Conservation (phyloP, 1,140 invertebrate species). For the Cephus cinctus region DNA sequence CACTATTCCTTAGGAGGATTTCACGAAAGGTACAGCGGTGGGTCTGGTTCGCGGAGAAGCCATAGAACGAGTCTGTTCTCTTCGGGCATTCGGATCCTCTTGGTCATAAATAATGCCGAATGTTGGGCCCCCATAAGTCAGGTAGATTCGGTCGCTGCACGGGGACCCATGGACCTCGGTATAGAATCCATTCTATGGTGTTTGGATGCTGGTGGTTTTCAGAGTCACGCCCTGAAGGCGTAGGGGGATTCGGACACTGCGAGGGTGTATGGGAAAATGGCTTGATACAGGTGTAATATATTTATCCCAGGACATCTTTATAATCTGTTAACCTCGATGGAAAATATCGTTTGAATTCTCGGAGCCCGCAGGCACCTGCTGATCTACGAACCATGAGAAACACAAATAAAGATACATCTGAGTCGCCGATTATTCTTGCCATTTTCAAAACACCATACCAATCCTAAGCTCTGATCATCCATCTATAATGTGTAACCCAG, state of each 20-base stretch:
- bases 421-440: too few relatives aligned
- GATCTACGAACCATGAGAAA: slow-evolving; percentile 1
- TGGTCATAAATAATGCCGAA: slow-evolving; percentile 50
- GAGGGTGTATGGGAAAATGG: slow-evolving; percentile 28
- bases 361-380: background rate
- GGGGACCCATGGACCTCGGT: slow-evolving; percentile 13
- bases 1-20: too few relatives aligned
- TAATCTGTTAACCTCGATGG: slow-evolving; percentile 42
- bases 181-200: slow-evolving; percentile 28
- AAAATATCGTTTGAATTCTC: slow-evolving; percentile 28
- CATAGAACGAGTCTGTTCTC: slow-evolving; percentile 28
- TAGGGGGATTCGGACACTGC: slow-evolving; percentile 9
- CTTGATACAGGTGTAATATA: slow-evolving; percentile 41
- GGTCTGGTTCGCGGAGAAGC: too few relatives aligned
- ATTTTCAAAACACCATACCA: too few relatives aligned
- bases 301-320: slow-evolving; percentile 45
- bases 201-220: slow-evolving; percentile 52
- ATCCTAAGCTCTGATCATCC: too few relatives aligned
- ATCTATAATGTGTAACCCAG: too few relatives aligned
- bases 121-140: slow-evolving; percentile 54
- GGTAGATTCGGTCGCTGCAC: slow-evolving; percentile 43
- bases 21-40: too few relatives aligned
- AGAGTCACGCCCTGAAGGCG: slow-evolving; percentile 48
- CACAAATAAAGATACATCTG: slow-evolving; percentile 6
- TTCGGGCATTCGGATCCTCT: slow-evolving; percentile 33